These are phyloP conservation scores for Anoplopoma fimbria DNA, from an alignment of 2,113 vertebrate species.

Conservation along the genomic window DNA sequence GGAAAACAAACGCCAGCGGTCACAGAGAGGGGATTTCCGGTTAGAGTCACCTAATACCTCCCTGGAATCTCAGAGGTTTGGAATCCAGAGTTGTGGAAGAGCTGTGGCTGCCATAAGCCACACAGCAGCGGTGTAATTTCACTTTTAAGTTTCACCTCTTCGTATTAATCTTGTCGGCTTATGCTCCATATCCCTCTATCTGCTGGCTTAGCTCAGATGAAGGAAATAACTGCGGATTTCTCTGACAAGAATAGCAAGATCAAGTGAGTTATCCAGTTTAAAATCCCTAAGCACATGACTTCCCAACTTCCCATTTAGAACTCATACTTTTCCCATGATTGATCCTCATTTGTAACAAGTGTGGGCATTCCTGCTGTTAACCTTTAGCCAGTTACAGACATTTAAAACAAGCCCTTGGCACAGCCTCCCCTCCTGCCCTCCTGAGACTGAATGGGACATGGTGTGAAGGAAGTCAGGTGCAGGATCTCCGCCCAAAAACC, in stretches of 20 bases:
- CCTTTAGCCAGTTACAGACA: conserved; percentile 16
- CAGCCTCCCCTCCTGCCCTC: neutral
- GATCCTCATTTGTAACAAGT: conserved; percentile 36
- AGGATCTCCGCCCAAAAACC: conserved; percentile 40
- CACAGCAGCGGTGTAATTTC: conserved; percentile 59
- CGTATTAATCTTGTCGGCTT: conserved; percentile 55
- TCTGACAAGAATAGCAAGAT: conserved; percentile 62
- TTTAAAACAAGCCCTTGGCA: conserved; percentile 46
- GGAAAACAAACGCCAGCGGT: conserved; percentile 78
- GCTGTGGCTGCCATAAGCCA: conserved; percentile 52
- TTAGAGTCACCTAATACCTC: conserved; percentile 78
- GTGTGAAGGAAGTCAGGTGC: conserved; percentile 53
- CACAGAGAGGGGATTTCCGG: conserved; percentile 80
- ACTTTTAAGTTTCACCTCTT: conserved; percentile 67
- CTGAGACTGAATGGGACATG: conserved; percentile 1
- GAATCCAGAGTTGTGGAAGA: conserved; percentile 67
- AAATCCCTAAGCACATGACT: conserved; percentile 50
- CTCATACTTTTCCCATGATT: conserved; percentile 45
- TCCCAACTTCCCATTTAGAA: conserved; percentile 16
- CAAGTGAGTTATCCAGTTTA: conserved; percentile 54
- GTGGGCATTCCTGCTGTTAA: conserved; percentile 32
- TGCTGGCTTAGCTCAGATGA: conserved; percentile 47
- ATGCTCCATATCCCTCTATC: conserved; percentile 34
- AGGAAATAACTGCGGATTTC: conserved; percentile 63
- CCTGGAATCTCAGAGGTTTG: conserved; percentile 77